Evolutionary conservation across 2,113 vertebrate genomes (phyloP).

Genomic region (Grus americana): DNA sequence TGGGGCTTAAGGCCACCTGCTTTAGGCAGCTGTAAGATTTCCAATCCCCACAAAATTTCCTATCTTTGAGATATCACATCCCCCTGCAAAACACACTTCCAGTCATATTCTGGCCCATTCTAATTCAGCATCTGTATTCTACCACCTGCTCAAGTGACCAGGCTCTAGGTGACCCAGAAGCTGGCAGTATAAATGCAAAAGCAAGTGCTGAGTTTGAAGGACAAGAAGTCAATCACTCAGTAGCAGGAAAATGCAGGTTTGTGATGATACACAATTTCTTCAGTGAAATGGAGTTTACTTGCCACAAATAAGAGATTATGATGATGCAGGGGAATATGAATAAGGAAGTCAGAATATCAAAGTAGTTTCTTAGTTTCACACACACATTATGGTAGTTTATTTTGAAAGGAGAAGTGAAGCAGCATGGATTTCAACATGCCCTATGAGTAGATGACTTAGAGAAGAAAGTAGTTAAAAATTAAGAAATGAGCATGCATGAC

Average conservation of each 20-base stretch:
- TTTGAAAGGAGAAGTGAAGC: not conserved
- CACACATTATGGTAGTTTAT: not conserved
- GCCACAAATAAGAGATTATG: not conserved
- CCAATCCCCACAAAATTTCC: not conserved
- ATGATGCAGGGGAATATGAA: not conserved
- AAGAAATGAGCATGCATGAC: not conserved
- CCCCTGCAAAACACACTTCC: constrained; percentile 35
- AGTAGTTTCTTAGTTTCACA: not conserved
- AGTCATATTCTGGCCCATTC: not conserved
- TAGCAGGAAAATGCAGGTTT: not conserved
- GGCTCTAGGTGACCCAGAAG: not conserved
- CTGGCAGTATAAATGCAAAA: not conserved
- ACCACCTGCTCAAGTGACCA: not conserved
- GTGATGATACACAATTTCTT: not conserved
- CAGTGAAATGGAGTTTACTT: not conserved
- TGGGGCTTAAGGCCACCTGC: constrained; percentile 17
- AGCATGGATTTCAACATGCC: not conserved
- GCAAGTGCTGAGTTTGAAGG: not conserved
- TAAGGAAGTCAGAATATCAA: not conserved
- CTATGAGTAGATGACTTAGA: not conserved
- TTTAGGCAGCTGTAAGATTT: constrained; percentile 28
- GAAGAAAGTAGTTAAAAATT: not conserved
- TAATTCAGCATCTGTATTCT: not conserved
- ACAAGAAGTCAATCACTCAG: not conserved
- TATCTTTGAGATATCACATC: not conserved